Conservation (phyloP, 2,113 vertebrate genomes). For the Leptosomus discolor region DNA sequence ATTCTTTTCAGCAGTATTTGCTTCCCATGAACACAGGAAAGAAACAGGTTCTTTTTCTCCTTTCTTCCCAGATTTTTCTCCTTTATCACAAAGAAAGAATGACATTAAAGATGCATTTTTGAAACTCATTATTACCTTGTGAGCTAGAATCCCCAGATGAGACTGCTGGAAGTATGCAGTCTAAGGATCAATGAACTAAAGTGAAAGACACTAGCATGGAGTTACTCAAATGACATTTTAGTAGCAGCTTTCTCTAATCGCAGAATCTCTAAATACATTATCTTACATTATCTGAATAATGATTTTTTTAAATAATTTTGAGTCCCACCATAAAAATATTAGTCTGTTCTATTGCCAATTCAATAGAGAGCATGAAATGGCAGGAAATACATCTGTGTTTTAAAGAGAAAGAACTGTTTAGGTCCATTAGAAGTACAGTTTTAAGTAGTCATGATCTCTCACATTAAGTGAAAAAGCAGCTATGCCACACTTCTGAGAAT, state of each 20-base stretch:
- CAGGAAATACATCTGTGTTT: background rate
- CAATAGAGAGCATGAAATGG: background rate
- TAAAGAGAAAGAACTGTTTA: background rate
- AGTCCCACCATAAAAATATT: background rate
- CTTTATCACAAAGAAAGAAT: background rate
- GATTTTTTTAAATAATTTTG: background rate
- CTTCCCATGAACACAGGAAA: background rate
- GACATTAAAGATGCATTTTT: background rate
- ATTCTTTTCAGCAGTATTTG: background rate
- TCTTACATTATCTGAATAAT: background rate
- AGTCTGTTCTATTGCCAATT: background rate
- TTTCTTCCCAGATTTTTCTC: background rate
- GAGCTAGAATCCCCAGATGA: background rate
- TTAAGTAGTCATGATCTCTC: background rate
- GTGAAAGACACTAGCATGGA: background rate
- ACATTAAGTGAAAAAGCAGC: background rate
- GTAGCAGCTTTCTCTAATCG: background rate
- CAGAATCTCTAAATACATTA: background rate
- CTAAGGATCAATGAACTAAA: background rate
- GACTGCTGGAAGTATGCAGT: background rate
- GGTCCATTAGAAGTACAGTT: background rate
- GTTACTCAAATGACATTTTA: background rate
- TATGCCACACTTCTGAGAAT: background rate
- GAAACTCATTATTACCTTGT: background rate
- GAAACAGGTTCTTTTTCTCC: rapidly evolving